A percentile compares a stretch with the other conserved stretches of the same genome.
Evolutionary conservation across 2,888 invertebrate species (phyloP).

Genomic region (Hoplodrina blanda): DNA sequence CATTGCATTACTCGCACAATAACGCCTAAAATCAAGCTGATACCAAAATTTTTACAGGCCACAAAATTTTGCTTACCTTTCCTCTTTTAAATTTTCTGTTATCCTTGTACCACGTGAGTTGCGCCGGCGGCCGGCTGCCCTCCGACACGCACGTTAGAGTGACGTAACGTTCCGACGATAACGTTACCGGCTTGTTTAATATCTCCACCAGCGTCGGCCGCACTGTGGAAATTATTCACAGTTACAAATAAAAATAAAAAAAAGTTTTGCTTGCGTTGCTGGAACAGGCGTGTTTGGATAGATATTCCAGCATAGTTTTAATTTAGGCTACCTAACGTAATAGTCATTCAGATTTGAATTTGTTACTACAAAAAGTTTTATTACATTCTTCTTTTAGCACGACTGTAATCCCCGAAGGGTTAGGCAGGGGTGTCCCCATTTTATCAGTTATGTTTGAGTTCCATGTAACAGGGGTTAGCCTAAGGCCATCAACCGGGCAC

Average conservation of each 20-base stretch:
- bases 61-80: conserved; percentile 90
- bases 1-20: neutral
- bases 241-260: conserved; percentile 46
- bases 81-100: conserved; percentile 94
- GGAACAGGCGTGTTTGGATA: neutral
- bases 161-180: conserved; percentile 95
- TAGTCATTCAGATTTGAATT: neutral
- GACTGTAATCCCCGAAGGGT: no score
- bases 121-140: conserved; percentile 96
- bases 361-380: neutral
- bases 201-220: conserved; percentile 95
- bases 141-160: conserved; percentile 95
- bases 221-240: conserved; percentile 90
- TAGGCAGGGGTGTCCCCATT: no score
- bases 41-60: neutral
- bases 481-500: no score
- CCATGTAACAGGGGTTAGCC: no score
- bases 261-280: conserved; percentile 7
- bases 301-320: conserved; percentile 10
- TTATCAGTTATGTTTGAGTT: no score
- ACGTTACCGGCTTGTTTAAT: conserved; percentile 93
- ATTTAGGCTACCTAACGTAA: conserved; percentile 1
- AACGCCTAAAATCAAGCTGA: neutral
- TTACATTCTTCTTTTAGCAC: neutral
- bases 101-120: conserved; percentile 96